Evolutionary conservation across 2,888 invertebrate species (phyloP), one percentile per base, ranked within the genome.

Genomic region (Punctoribates punctum): DNA sequence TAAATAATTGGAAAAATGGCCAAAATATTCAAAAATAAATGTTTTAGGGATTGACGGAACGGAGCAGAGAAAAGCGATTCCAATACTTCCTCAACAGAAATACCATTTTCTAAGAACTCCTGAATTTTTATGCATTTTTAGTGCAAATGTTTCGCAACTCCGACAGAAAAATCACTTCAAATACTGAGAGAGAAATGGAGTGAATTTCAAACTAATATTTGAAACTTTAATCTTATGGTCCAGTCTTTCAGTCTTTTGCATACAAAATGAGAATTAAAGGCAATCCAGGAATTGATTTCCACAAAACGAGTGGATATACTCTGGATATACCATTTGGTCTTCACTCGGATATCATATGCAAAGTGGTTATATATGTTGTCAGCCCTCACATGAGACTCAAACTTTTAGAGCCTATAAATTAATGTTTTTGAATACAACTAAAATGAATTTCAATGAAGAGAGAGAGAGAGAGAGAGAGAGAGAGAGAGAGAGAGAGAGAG

Each of bases 211-310:
- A n/a, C n/a, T n/a, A n/a, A n/a, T n/a, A n/a, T n/a, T n/a, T n/a
- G n/a, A n/a, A n/a, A n/a, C n/a, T n/a, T n/a, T 48, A 48, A 48
- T 48, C 48, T 48, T 48, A 48, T 48, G 48, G 48, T 48, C 48
- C n/a, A n/a, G n/a, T n/a, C n/a, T n/a, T n/a, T n/a, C 48, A 48
- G 48, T 48, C 9, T 48, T 48, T 48, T 48, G 48, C 48, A 48
- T 48, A 48, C 48, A 15, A 48, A 48, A 48, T 48, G 48, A 48
- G 42, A 15, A 48, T 48, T 48, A 48, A 48, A 48, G n/a, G 17
- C 13, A 3, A 42, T 42, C n/a, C 48, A n/a, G 48, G 9, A 48
- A 9, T 48, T 48, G 48, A 48, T n/a, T n/a, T n/a, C n/a, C n/a
- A n/a, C n/a, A n/a, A n/a, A n/a, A n/a, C n/a, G n/a, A n/a, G n/a